Base-by-base conservation (phyloP, 2,888 invertebrate species). In the Heteropelma amictum region DNA sequence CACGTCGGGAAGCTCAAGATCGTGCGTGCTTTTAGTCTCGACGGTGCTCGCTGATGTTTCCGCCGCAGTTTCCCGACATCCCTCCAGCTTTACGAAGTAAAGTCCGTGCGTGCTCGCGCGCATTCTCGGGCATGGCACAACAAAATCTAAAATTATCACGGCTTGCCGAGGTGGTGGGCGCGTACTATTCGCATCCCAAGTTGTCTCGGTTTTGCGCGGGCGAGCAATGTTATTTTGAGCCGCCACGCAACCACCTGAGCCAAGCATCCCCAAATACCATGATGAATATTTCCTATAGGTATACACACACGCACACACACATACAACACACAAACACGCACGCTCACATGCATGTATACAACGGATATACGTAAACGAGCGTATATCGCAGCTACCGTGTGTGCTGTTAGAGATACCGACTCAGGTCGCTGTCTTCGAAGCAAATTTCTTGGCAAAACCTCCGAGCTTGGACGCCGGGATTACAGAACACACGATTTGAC, bases 181-280 rank as follows among this genome's bases (percentile, higher is more conserved):
- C 86, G 85, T 72, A 82, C 87, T 87, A 87, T 87, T 87, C 86
- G 84, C 79, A 85, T 83, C 83, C 79, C 84, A 80, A 83, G 82
- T 84, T 82, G 82, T 82, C 80, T 84, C 82, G 83, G 80, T 84
- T 87, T 87, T 87, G 87, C 87, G 87, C 87, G 87, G 87, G 87
- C 87, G 87, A 87, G 72, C 77, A 79, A 38, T 78, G 79, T 83
- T 87, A 87, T 87, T 87, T 87, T 80, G 77, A 80, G 86, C 80
- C 83, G 85, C 87, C 87, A 87, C 87, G 87, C 87, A 87, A 87
- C 87, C 87, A 87, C 87, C 87, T 87, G 87, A 87, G 86, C 83
- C 81, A 82, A 86, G 81, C 84, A 84, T 86, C 86, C 85, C 86
- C 85, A 85, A 87, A 87, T 86, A 86, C 82, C 83, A 81, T 79